Base-by-base conservation (phyloP, 2,113 vertebrate species). In the Oncorhynchus kisutch region DNA sequence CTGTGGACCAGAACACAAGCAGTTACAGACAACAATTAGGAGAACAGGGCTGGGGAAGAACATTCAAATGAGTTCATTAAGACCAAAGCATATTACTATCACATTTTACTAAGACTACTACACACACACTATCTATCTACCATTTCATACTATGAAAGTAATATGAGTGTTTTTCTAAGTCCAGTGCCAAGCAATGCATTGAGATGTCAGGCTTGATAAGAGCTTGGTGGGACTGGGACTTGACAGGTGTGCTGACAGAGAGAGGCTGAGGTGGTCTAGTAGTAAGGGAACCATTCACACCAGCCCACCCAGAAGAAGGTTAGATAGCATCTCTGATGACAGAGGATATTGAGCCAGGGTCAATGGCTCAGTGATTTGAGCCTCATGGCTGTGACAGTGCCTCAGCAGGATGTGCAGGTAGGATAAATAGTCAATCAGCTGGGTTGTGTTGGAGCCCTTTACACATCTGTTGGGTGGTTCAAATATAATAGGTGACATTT, bases 1-100 rank as follows among this genome's bases (percentile, higher is more conserved):
- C 96, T 97, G 90, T 69, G 82, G 85, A 76, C 66, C 71, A 85
- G 90, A 74, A 22, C 69, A 82, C 75, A 86, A 76, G 84, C 81
- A 84, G 22, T 13, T 25, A 14, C 27, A 67, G 25, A 72, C 1
- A 82, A 68, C 74, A 72, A 3, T 59, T 48, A 18, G 34, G 29
- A 3, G 39, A 54, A 65, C 25, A 75, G 70, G 27, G 34, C 66
- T 18, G 66, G 8, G 29, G 2, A 25, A 5, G n/a, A 59, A 2
- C 72, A 48, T 39, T 12, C 25, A 31, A 16, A 66, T 12, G 16
- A 66, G 64, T 22, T 16, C 64, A 29, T 6, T 29, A 27, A 34
- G 13, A 67, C 13, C 8, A 45, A 2, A 16, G 1, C 59, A 62
- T 62, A 24, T 54, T 13, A 51, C 49, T 16, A 51, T 51, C 1